Conservation (phyloP, 2,888 invertebrate genomes). For the Resseliella maxima region DNA sequence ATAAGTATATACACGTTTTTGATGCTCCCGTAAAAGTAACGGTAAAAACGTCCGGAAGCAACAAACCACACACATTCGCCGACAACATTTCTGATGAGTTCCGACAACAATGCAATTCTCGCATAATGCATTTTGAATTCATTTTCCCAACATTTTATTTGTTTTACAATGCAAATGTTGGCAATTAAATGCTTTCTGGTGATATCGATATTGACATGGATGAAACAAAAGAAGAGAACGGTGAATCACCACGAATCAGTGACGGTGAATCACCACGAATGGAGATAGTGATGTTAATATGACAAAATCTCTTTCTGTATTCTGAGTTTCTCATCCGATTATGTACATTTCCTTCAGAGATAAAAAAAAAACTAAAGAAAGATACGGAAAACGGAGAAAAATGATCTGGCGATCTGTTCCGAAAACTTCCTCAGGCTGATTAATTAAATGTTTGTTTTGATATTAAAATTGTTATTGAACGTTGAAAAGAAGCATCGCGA, state of each 20-base stretch:
- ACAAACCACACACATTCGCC: slow-evolving; percentile 33
- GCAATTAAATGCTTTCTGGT: not conserved
- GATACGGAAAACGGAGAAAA: not conserved
- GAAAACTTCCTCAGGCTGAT: slow-evolving; percentile 36
- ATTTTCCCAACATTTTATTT: not conserved
- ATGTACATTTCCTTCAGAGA: not conserved
- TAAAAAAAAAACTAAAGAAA: not conserved
- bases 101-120: slow-evolving; percentile 14
- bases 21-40: not conserved
- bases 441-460: slow-evolving; percentile 49
- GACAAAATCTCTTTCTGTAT: not conserved
- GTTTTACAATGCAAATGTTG: not conserved
- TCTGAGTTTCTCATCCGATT: no score
- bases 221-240: not conserved
- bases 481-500: not conserved
- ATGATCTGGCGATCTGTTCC: not conserved
- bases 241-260: not conserved
- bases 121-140: slow-evolving; percentile 28
- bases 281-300: not conserved
- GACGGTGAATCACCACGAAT: not conserved
- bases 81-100: slow-evolving; percentile 14
- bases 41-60: slow-evolving; percentile 31
- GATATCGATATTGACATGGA: no score
- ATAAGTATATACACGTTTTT: not conserved
- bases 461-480: slow-evolving; percentile 14